Evolutionary conservation across 2,113 vertebrate genomes (phyloP).

Genomic region (Rhea americana): DNA sequence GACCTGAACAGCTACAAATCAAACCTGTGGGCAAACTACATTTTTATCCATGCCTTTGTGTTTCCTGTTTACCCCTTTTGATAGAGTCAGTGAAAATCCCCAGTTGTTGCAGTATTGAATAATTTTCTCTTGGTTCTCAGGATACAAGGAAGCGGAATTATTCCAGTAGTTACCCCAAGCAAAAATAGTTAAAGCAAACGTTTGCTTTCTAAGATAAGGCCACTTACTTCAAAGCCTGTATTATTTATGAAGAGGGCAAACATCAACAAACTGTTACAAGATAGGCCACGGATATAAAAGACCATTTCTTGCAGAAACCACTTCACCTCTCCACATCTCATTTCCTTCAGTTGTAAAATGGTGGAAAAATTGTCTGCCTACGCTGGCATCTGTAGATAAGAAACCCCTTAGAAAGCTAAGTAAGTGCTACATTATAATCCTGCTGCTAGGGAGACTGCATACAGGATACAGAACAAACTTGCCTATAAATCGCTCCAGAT

Average conservation of each 20-base stretch:
- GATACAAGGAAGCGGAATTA: conserved; percentile 17
- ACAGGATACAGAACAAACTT: not conserved
- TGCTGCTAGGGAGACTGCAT: not conserved
- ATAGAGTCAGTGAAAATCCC: not conserved
- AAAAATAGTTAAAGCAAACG: conserved; percentile 10
- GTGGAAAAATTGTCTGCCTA: not conserved
- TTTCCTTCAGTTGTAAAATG: conserved; percentile 23
- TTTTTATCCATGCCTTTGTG: not conserved
- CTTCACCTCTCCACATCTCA: not conserved
- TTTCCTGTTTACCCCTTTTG: conserved; percentile 35
- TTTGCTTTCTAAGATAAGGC: conserved; percentile 41
- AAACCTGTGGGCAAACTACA: not conserved
- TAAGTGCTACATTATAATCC: not conserved
- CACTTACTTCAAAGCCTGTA: conserved; percentile 9
- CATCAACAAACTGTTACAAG: conserved; percentile 15
- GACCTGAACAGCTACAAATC: not conserved
- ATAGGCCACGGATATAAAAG: not conserved
- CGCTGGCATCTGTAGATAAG: conserved; percentile 10
- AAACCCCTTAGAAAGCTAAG: not conserved
- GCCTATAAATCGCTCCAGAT: not conserved
- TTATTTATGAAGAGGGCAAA: conserved; percentile 24
- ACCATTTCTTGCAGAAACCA: not conserved
- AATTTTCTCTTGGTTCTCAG: conserved; percentile 20
- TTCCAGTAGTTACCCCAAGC: conserved; percentile 20
- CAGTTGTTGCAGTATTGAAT: not conserved